Conservation (phyloP, 2,888 invertebrate species). For the Watsonalla cultraria region DNA sequence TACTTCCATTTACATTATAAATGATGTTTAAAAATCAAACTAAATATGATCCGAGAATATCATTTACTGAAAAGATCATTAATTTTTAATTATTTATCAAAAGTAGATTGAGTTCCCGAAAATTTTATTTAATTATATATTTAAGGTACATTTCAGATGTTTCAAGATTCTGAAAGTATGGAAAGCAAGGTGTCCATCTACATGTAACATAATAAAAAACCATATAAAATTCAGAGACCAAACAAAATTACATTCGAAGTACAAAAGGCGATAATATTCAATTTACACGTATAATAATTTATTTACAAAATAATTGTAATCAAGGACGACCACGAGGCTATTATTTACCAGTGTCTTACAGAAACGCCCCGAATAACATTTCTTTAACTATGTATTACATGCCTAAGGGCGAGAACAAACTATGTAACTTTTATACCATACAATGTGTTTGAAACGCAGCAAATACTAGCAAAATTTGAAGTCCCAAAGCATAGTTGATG, state of each 20-base stretch:
- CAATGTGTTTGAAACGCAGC: no score
- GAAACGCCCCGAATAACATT: constrained; percentile 42
- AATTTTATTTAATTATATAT: no score
- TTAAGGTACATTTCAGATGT: no score
- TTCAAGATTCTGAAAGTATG: constrained; percentile 8
- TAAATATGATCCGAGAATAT: no score
- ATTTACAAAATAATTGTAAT: constrained; percentile 30
- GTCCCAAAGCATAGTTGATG: no score
- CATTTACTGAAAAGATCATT: no score
- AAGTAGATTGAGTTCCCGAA: no score
- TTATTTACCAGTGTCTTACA: constrained; percentile 27
- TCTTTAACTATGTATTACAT: constrained; percentile 40
- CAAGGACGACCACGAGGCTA: constrained; percentile 12
- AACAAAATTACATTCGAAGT: constrained; percentile 32
- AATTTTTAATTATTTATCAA: no score
- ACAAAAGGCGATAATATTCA: constrained; percentile 40
- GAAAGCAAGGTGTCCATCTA: constrained; percentile 33
- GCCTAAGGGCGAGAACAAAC: constrained; percentile 20
- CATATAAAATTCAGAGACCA: constrained; percentile 14
- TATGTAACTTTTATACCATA: constrained; percentile 3
- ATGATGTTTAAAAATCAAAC: no score
- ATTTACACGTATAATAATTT: constrained; percentile 28
- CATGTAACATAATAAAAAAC: constrained; percentile 1
- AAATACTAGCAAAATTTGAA: no score
- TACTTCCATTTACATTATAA: constrained; percentile 7